phyloP scores from a whole-genome alignment of 2,888 invertebrate species.

The Lacanobia wlatinum region DNA sequence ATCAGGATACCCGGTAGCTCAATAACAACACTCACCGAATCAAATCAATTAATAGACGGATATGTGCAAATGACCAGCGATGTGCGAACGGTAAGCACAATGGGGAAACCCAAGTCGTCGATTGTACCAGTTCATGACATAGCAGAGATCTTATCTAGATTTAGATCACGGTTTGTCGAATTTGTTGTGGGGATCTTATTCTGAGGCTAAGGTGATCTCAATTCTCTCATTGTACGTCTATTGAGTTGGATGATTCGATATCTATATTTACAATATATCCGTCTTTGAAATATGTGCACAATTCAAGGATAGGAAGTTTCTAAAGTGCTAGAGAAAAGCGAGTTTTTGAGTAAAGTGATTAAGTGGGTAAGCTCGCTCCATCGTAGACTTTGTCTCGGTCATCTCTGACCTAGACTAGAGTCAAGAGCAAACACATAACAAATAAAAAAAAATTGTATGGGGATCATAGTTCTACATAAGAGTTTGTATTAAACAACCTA shows the following conservation, averaged over 20 bases:
- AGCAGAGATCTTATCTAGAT: slow-evolving; percentile 68
- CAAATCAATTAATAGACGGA: slow-evolving; percentile 52
- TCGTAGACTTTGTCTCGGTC: no score
- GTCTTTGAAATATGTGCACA: not conserved
- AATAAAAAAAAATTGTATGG: no score
- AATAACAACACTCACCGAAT: slow-evolving; percentile 35
- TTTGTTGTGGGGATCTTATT: slow-evolving; percentile 15
- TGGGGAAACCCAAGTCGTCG: slow-evolving; percentile 74
- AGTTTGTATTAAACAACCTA: no score
- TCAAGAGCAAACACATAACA: no score
- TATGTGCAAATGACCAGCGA: slow-evolving; percentile 44
- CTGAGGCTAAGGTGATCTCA: slow-evolving; percentile 11
- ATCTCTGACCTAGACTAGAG: no score
- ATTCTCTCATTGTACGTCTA: slow-evolving; percentile 7
- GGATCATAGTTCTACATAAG: no score
- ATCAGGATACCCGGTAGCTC: slow-evolving; percentile 15
- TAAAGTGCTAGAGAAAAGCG: no score
- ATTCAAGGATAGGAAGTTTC: not conserved
- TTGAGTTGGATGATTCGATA: not conserved
- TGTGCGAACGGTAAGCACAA: slow-evolving; percentile 47
- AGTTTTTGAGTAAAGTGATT: no score
- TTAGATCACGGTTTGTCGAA: slow-evolving; percentile 45
- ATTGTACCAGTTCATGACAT: slow-evolving; percentile 61
- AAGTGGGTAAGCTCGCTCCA: no score
- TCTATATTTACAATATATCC: not conserved